Conservation (phyloP, 2,888 invertebrate genomes). For the Drosophila nigricruria region DNA sequence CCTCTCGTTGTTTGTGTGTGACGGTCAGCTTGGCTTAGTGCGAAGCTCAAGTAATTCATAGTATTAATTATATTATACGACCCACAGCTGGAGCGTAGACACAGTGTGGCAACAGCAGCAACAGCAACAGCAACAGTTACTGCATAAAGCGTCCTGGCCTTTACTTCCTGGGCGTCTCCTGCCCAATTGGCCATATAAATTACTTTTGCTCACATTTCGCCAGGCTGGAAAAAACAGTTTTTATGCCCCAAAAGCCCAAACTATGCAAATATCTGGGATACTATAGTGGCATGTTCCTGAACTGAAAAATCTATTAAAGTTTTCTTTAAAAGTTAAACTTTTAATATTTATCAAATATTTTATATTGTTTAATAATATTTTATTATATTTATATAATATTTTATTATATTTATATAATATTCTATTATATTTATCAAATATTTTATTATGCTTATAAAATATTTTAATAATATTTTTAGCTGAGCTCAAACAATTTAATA, state of each 20-base stretch:
- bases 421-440: too few species aligned
- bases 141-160: neutral
- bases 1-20: constrained; percentile 40
- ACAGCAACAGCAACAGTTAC: neutral
- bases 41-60: constrained; percentile 76
- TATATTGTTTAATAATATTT: too few species aligned
- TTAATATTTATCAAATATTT: neutral
- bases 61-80: constrained; percentile 78
- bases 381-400: too few species aligned
- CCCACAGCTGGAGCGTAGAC: constrained; percentile 28
- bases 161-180: neutral
- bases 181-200: constrained; percentile 26
- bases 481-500: too few species aligned
- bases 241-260: neutral
- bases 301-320: neutral
- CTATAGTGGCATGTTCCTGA: neutral
- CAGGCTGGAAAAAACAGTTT: neutral
- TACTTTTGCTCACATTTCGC: constrained; percentile 15
- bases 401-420: too few species aligned
- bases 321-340: neutral
- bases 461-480: too few species aligned
- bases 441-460: too few species aligned
- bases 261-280: constrained; percentile 1
- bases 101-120: neutral
- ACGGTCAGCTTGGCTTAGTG: constrained; percentile 55